Conservation (phyloP, 2,797 vertebrate genomes). For the Platyrinchus mystaceus region DNA sequence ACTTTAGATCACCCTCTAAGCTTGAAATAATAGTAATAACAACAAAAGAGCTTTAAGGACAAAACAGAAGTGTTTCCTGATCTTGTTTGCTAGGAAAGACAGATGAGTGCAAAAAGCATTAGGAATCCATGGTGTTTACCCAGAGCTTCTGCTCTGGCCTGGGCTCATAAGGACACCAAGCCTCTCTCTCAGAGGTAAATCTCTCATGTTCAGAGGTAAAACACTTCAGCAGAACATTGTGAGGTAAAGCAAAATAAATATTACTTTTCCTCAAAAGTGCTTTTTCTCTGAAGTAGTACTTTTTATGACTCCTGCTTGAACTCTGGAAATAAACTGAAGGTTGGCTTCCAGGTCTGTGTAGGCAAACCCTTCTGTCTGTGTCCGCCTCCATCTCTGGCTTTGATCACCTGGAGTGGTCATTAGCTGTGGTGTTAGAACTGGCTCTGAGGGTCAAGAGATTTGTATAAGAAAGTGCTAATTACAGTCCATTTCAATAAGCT, state of each 20-base stretch:
- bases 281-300: not conserved
- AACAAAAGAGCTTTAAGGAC: not conserved
- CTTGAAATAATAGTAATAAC: not conserved
- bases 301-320: not conserved
- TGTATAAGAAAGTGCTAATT: not conserved
- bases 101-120: not conserved
- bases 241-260: conserved; percentile 58
- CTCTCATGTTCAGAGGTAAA: conserved; percentile 12
- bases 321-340: conserved; percentile 54
- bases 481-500: not conserved
- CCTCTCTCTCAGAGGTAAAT: not conserved
- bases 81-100: not conserved
- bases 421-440: not conserved
- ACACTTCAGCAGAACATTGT: conserved; percentile 30
- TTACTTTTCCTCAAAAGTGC: not conserved
- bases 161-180: not conserved
- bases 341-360: conserved; percentile 45
- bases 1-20: not conserved
- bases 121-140: not conserved
- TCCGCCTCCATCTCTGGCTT: conserved; percentile 24
- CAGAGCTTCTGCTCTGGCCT: not conserved
- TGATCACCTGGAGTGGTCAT: conserved; percentile 12
- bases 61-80: not conserved
- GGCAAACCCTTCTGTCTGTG: conserved; percentile 24
- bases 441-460: not conserved